phyloP scores from a whole-genome alignment of 2,797 vertebrate genomes.

The Centropyge bicolor region DNA sequence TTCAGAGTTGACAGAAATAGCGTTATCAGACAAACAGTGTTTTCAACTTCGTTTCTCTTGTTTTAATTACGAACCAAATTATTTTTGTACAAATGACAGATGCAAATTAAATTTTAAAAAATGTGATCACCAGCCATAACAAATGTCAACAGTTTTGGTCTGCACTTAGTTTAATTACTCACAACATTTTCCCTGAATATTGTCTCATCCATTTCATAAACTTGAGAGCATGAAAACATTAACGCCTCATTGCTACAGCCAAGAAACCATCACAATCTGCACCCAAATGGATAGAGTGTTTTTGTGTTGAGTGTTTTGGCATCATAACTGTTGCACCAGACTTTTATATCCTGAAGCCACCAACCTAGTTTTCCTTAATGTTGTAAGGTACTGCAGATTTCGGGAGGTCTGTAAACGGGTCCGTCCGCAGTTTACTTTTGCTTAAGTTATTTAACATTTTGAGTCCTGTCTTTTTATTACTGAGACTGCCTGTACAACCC shows the following conservation, averaged over 20 bases:
- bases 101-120: background rate
- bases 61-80: background rate
- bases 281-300: background rate
- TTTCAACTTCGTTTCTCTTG: background rate
- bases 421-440: background rate
- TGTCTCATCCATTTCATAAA: slow-evolving; percentile 18
- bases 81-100: background rate
- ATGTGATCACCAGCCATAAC: background rate
- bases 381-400: background rate
- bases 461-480: background rate
- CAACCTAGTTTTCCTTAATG: background rate
- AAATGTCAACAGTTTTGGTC: background rate
- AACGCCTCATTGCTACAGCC: background rate
- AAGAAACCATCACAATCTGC: slow-evolving; percentile 5
- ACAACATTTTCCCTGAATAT: slow-evolving; percentile 1
- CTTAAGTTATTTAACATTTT: background rate
- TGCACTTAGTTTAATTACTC: slow-evolving; percentile 14
- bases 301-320: background rate
- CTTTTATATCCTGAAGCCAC: background rate
- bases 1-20: background rate
- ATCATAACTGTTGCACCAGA: background rate
- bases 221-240: background rate
- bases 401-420: background rate
- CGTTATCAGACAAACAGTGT: background rate
- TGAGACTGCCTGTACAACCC: no score